These are phyloP conservation scores for Pontoporia blainvillei DNA, from an alignment of 2,113 vertebrate species.

Conservation along the genomic window DNA sequence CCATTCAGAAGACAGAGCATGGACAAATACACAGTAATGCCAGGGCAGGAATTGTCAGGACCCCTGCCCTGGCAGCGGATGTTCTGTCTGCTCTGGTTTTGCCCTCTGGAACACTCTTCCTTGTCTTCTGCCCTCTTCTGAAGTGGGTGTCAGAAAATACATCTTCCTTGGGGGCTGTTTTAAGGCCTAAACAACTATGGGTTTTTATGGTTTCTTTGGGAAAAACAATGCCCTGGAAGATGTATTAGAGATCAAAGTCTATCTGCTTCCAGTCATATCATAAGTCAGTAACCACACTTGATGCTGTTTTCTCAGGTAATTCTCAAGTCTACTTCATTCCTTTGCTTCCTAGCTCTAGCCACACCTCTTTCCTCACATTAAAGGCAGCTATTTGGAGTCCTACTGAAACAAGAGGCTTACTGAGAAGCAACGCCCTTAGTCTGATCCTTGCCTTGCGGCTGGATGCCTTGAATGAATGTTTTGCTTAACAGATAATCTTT, in stretches of 20 bases:
- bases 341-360: background rate
- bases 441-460: background rate
- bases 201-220: background rate
- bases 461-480: background rate
- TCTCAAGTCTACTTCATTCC: background rate
- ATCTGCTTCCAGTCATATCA: background rate
- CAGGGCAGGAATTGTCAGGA: background rate
- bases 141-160: background rate
- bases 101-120: background rate
- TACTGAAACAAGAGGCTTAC: background rate
- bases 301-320: background rate
- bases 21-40: fast-evolving
- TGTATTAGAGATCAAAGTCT: background rate
- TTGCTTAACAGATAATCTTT: background rate
- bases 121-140: background rate
- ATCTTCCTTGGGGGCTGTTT: background rate
- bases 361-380: background rate
- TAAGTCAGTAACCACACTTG: background rate
- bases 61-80: background rate
- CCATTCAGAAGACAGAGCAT: background rate
- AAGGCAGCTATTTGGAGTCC: background rate
- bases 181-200: background rate
- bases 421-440: background rate
- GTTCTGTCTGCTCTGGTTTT: background rate
- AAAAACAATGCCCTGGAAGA: background rate